Conservation (phyloP, 2,888 invertebrate genomes). For the Homarus gammarus region DNA sequence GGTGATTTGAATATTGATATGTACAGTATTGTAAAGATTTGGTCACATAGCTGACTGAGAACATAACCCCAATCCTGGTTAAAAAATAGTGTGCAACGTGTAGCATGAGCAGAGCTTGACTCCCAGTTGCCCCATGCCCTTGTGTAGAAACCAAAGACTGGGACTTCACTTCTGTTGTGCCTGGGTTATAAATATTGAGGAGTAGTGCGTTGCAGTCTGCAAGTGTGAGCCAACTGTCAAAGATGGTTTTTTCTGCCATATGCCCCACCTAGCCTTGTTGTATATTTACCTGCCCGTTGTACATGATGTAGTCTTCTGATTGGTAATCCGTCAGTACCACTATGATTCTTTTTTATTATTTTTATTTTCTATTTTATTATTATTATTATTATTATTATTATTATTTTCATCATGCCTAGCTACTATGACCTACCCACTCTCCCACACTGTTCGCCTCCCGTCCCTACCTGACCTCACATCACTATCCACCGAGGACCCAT, state of each 20-base stretch:
- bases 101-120: slow-evolving; percentile 73
- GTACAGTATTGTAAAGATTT: slow-evolving; percentile 73
- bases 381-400: slow-evolving; percentile 20
- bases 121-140: slow-evolving; percentile 70
- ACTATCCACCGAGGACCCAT: neutral
- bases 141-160: slow-evolving; percentile 74
- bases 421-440: slow-evolving; percentile 18
- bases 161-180: slow-evolving; percentile 73
- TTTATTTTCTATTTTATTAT: slow-evolving; percentile 6
- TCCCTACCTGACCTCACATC: neutral
- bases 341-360: slow-evolving; percentile 40
- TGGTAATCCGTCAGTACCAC: slow-evolving; percentile 54
- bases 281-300: slow-evolving; percentile 71
- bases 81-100: slow-evolving; percentile 69
- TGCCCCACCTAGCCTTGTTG: slow-evolving; percentile 73
- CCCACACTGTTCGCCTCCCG: slow-evolving; percentile 7
- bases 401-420: slow-evolving; percentile 7
- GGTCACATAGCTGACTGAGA: slow-evolving; percentile 72
- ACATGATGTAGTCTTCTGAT: slow-evolving; percentile 69
- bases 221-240: slow-evolving; percentile 70
- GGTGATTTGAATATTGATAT: slow-evolving; percentile 68
- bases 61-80: slow-evolving; percentile 72
- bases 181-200: slow-evolving; percentile 67
- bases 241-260: slow-evolving; percentile 65
- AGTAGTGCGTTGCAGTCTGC: slow-evolving; percentile 72